Evolutionary conservation across 1,140 invertebrate genomes (phyloP), one percentile per base, ranked within the genome.

Genomic region (Latrodectus geometricus): DNA sequence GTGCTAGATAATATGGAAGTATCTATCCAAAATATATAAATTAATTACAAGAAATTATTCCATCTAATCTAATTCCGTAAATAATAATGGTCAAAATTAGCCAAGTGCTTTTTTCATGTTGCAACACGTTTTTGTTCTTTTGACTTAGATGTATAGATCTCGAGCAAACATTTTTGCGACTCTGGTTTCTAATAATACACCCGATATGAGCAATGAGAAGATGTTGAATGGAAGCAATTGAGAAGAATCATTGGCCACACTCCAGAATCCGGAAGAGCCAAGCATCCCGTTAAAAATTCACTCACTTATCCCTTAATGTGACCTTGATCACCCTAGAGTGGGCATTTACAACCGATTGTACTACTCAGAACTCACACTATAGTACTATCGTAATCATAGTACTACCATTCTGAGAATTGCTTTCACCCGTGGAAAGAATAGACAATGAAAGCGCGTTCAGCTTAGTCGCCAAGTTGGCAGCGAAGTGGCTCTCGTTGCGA

Each of bases 301-400:
- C 73, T 75, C 73, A 75, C 50, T 75, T 56, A 48, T 35, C 72
- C 35, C 56, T 48, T 48, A 75, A 50, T 50, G 35, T 72, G 81
- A 83, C 81, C 81, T 83, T 83, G 81, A 83, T 83, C 72, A 83
- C 72, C 61, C 81, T 83, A 83, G 81, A 83, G 72, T 83, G 81
- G 81, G 81, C 81, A 83, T 83, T 83, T 83, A 83, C 81, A 54
- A 74, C 69, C n/a, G 54, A 83, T 70, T 83, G 69, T 82, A 82
- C 79, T 73, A 72, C 69, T 20, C 61, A 50, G 54, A 61, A 11
- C 54, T 17, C 76, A 56, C 56, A 54, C 56, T 73, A 66, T 75
- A 68, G 72, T 83, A 83, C 4, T n/a, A 82, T 49, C 52, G 20
- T 69, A 66, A 68, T 66, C 81, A 68, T 83, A 83, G 81, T 83